phyloP scores from a whole-genome alignment of 2,797 vertebrate genomes.

The Florisuga fusca region DNA sequence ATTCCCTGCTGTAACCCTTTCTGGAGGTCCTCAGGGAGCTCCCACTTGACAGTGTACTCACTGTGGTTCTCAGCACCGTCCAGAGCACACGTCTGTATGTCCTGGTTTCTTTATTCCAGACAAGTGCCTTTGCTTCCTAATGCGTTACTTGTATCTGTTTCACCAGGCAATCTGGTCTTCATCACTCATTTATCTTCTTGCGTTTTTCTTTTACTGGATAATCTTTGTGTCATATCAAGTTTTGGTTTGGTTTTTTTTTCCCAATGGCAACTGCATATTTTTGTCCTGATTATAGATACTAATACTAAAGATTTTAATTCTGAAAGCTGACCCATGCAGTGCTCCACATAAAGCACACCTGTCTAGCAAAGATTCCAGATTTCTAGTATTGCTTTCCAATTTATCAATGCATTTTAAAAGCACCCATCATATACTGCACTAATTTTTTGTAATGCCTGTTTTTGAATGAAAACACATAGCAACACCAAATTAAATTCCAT shows the following conservation, averaged over 20 bases:
- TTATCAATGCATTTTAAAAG: not conserved
- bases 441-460: not conserved
- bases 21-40: not conserved
- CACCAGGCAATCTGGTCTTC: slow-evolving; percentile 36
- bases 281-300: not conserved
- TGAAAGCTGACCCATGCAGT: not conserved
- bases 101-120: not conserved
- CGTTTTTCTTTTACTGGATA: not conserved
- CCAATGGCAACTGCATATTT: not conserved
- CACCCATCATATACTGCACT: not conserved
- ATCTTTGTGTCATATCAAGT: not conserved
- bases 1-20: not conserved
- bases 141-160: slow-evolving; percentile 44
- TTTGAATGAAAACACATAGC: not conserved
- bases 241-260: not conserved
- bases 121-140: not conserved
- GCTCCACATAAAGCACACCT: not conserved
- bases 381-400: not conserved
- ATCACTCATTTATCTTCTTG: slow-evolving; percentile 32
- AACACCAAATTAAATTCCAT: not conserved
- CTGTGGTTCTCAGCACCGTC: not conserved
- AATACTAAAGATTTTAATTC: not conserved
- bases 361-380: not conserved
- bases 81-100: not conserved
- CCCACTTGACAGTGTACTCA: not conserved